Evolutionary conservation across 2,888 invertebrate species (phyloP).

Genomic region (Drosophila mimetica): DNA sequence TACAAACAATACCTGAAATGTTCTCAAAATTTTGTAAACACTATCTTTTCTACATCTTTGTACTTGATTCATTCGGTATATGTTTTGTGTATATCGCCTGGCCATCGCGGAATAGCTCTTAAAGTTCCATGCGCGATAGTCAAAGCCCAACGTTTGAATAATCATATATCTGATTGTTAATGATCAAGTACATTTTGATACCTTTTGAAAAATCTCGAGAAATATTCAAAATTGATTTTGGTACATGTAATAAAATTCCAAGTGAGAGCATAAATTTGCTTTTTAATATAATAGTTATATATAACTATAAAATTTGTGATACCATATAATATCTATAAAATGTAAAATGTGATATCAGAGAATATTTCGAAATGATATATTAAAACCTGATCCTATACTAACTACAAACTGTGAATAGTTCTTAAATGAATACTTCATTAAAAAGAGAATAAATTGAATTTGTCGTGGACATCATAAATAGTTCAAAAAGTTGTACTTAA

Average conservation of each 20-base stretch:
- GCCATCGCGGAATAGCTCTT: neutral
- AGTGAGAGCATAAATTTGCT: neutral
- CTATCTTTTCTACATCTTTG: neutral
- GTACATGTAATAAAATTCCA: neutral
- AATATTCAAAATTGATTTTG: neutral
- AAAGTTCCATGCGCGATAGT: neutral
- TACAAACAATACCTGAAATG: neutral
- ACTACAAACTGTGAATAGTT: neutral
- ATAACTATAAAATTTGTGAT: neutral
- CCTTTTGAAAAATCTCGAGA: neutral
- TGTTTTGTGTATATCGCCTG: constrained; percentile 7
- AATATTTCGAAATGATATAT: neutral
- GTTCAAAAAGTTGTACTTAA: no score
- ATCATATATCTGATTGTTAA: neutral
- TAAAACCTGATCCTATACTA: neutral
- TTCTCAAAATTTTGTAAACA: constrained; percentile 13
- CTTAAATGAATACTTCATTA: no score
- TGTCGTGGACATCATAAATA: no score
- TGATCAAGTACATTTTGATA: neutral
- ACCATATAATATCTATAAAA: no score
- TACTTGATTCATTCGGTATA: constrained; percentile 11
- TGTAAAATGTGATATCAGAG: neutral
- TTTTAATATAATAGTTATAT: neutral
- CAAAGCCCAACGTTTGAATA: neutral
- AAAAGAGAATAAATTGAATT: no score